A percentile compares a stretch with the other conserved stretches of the same genome.
phyloP scores from a whole-genome alignment of 2,797 vertebrate genomes.

The Hipposideros larvatus region DNA sequence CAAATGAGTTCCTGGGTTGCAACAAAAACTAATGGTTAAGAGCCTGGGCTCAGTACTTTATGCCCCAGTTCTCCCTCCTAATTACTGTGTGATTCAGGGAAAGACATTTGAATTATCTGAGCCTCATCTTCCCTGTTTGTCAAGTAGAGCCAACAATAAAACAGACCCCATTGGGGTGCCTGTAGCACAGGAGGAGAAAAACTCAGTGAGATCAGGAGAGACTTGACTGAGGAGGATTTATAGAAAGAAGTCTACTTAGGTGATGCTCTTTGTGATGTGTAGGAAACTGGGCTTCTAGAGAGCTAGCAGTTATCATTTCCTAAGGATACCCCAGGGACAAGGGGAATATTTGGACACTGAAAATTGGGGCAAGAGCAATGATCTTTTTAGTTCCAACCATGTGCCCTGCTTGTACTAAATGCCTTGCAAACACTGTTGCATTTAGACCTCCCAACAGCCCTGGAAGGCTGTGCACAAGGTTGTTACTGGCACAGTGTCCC shows the following conservation, averaged over 20 bases:
- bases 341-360: not conserved
- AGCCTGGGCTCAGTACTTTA: not conserved
- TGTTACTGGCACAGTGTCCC: not conserved
- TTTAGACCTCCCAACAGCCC: not conserved
- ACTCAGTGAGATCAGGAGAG: not conserved
- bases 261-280: not conserved
- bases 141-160: not conserved
- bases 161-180: not conserved
- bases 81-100: not conserved
- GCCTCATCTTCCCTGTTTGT: not conserved
- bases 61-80: not conserved
- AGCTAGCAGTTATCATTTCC: not conserved
- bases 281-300: not conserved
- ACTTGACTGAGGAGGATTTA: not conserved
- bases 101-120: not conserved
- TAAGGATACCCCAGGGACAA: not conserved
- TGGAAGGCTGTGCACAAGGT: not conserved
- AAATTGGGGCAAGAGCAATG: not conserved
- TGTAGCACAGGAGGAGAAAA: not conserved
- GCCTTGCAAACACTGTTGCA: not conserved
- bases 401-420: slow-evolving; percentile 10
- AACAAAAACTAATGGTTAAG: not conserved
- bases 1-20: not conserved
- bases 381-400: not conserved
- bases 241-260: not conserved